A percentile compares a stretch with the other conserved stretches of the same genome.
Evolutionary conservation across 1,140 invertebrate species (phyloP).

Genomic region (Drosophila setifemur): DNA sequence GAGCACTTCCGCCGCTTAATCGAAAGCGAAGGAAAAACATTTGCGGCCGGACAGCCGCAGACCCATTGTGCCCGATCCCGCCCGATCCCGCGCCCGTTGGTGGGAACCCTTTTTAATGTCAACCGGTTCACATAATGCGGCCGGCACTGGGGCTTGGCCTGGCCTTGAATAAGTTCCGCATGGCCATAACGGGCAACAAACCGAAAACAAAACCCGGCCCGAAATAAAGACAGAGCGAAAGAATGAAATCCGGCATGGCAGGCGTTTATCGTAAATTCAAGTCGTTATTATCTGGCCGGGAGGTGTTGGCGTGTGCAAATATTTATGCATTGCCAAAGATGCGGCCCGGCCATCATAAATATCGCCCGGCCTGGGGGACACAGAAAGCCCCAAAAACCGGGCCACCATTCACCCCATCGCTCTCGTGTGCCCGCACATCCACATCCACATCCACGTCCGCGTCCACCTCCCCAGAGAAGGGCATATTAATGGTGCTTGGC

Average conservation of each 20-base stretch:
- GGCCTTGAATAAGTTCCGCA: constrained; percentile 61
- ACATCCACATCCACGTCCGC: background rate
- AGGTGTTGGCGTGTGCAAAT: constrained; percentile 59
- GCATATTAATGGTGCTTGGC: constrained; percentile 70
- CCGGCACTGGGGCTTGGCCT: constrained; percentile 45
- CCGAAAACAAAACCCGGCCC: constrained; percentile 12
- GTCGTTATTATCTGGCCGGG: constrained; percentile 67
- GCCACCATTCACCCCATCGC: background rate
- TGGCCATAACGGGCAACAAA: constrained; percentile 16
- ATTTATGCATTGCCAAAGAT: constrained; percentile 70
- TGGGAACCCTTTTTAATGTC: constrained; percentile 67
- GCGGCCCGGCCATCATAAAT: constrained; percentile 55
- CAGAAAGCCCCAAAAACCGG: constrained; percentile 20
- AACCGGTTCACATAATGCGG: constrained; percentile 72
- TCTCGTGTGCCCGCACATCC: constrained; percentile 1
- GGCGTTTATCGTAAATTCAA: constrained; percentile 73
- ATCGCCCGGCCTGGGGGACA: constrained; percentile 5
- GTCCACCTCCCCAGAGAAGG: constrained; percentile 6
- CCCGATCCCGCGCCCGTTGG: background rate
- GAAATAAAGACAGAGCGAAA: constrained; percentile 22
- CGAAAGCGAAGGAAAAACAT: constrained; percentile 69
- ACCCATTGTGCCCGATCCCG: constrained; percentile 43
- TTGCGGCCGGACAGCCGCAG: constrained; percentile 66
- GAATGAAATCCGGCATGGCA: constrained; percentile 49
- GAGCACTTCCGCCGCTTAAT: constrained; percentile 75